A percentile compares a stretch with the other conserved stretches of the same genome.
These are phyloP conservation scores for Dicaeum eximium DNA, from an alignment of 2,113 vertebrate species.

Conservation along the genomic window DNA sequence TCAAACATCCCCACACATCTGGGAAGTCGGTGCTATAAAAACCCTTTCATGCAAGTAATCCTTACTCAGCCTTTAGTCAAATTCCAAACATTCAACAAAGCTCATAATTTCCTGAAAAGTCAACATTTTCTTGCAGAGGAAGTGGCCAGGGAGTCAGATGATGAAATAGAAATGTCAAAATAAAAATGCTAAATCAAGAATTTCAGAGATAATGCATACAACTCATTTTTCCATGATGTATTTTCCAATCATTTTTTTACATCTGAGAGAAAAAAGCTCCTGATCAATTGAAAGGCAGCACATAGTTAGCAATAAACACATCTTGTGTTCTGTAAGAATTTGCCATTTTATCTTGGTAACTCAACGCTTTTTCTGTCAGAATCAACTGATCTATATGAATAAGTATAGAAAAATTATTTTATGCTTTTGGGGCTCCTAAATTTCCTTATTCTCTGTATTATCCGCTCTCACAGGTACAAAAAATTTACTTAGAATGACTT, in stretches of 20 bases:
- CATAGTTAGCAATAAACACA: not conserved
- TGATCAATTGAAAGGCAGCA: not conserved
- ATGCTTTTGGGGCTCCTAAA: not conserved
- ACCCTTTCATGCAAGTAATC: not conserved
- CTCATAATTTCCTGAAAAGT: slow-evolving; percentile 1
- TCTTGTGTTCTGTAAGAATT: not conserved
- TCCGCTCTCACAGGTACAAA: not conserved
- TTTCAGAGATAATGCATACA: not conserved
- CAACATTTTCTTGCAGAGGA: not conserved
- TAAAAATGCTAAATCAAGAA: not conserved
- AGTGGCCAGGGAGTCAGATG: not conserved
- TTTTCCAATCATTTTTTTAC: not conserved
- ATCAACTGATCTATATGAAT: not conserved
- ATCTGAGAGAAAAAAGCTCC: not conserved
- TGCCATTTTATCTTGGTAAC: not conserved
- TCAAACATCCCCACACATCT: not conserved
- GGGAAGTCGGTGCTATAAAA: not conserved
- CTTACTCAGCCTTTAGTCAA: slow-evolving; percentile 14
- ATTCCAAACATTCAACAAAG: not conserved
- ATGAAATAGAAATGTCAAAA: not conserved
- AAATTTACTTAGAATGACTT: not conserved
- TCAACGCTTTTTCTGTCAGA: not conserved
- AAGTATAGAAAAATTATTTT: not conserved
- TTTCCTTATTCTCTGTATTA: not conserved
- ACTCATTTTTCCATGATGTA: not conserved